These are phyloP conservation scores for Meles meles DNA, from an alignment of 2,113 vertebrate species.

Conservation along the genomic window DNA sequence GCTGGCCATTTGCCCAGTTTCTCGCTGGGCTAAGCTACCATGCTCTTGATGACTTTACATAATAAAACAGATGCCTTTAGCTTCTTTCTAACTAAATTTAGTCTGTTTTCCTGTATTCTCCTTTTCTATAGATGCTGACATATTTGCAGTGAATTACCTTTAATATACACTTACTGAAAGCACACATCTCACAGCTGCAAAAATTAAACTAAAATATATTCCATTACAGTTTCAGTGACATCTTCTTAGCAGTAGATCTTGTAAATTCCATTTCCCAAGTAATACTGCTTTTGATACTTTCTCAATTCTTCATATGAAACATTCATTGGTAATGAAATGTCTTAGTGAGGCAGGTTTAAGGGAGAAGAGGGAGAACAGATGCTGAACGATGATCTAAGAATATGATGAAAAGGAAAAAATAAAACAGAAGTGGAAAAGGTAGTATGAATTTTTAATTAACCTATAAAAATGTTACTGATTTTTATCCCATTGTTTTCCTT, in stretches of 20 bases:
- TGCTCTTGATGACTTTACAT: neutral
- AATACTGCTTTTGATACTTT: constrained; percentile 55
- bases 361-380: constrained; percentile 40
- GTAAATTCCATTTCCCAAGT: constrained; percentile 43
- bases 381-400: constrained; percentile 8
- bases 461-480: constrained; percentile 40
- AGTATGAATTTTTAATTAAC: constrained; percentile 38
- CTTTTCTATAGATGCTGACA: constrained; percentile 33
- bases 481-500: neutral
- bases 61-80: constrained; percentile 35
- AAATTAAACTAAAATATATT: constrained; percentile 63
- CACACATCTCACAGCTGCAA: constrained; percentile 34
- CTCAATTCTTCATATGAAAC: constrained; percentile 49
- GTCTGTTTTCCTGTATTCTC: constrained; percentile 15
- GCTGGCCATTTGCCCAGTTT: neutral
- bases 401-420: constrained; percentile 26
- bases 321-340: constrained; percentile 49
- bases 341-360: constrained; percentile 32
- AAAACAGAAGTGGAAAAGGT: neutral
- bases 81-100: constrained; percentile 43
- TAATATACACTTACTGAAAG: constrained; percentile 24
- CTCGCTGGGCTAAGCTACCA: neutral
- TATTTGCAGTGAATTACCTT: constrained; percentile 48
- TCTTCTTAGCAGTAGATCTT: constrained; percentile 43
- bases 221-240: constrained; percentile 19